Percentiles rank a stretch among this genome's conserved stretches.
Evolutionary conservation across 1,140 invertebrate genomes (phyloP).

Genomic region (Phymorhynchus buccinoides): DNA sequence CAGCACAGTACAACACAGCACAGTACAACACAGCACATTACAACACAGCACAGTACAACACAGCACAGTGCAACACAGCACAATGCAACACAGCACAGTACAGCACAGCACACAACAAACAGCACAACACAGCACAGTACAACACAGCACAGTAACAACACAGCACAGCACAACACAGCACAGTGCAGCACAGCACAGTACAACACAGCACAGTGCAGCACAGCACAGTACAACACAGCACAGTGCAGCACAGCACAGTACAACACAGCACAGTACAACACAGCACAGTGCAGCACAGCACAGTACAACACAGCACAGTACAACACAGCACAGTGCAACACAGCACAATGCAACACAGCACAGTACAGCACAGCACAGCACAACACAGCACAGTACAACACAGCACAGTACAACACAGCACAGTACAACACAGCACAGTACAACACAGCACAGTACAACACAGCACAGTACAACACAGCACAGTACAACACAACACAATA

Average conservation of each 20-base stretch:
- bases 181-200: neutral
- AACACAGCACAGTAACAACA: no score
- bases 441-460: neutral
- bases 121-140: neutral
- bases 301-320: no score
- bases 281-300: neutral
- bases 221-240: neutral
- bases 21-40: no score
- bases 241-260: neutral
- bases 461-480: no score
- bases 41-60: neutral
- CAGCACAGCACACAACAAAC: no score
- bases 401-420: neutral
- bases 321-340: neutral
- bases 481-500: no score
- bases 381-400: neutral
- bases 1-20: no score
- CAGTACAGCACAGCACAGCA: neutral
- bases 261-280: neutral
- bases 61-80: neutral
- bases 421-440: neutral
- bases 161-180: neutral
- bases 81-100: neutral
- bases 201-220: neutral
- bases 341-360: neutral